phyloP scores from a whole-genome alignment of 30 jellyfish, hydroid and myxozoan genomes.

The Chironex yamaguchii region DNA sequence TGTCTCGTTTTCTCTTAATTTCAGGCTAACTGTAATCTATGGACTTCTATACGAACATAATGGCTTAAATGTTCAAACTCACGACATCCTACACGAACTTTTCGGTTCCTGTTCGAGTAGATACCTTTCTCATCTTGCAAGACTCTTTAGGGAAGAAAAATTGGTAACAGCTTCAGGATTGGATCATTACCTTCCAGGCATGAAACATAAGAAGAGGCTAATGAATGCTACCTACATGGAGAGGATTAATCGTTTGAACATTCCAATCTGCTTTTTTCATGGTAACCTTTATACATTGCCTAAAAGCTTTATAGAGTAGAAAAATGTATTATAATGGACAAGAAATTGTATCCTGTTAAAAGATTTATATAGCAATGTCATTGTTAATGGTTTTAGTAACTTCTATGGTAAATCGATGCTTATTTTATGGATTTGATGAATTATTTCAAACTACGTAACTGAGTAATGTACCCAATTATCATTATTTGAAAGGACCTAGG shows the following conservation, averaged over 20 bases:
- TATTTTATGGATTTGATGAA: too few species aligned
- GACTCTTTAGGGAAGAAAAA: constrained; percentile 38
- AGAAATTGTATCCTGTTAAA: too few species aligned
- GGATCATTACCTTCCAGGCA: constrained; percentile 67
- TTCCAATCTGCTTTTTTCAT: constrained; percentile 56
- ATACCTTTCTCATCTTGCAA: constrained; percentile 21
- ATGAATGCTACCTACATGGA: constrained; percentile 6
- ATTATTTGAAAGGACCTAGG: too few species aligned
- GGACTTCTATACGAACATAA: constrained; percentile 57
- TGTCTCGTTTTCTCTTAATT: too few species aligned
- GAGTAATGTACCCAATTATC: too few species aligned
- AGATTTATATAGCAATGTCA: too few species aligned
- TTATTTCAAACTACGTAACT: too few species aligned
- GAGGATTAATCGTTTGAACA: constrained; percentile 32
- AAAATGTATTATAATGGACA: too few species aligned
- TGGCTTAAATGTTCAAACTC: constrained; percentile 50
- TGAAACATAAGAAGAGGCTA: constrained; percentile 12
- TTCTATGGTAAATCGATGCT: too few species aligned
- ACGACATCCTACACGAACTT: constrained; percentile 66
- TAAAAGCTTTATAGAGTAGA: too few species aligned
- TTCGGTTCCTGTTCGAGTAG: constrained; percentile 49
- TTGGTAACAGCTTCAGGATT: constrained; percentile 27
- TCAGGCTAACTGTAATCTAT: constrained; percentile 54
- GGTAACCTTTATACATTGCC: constrained; percentile 35
- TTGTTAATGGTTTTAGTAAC: too few species aligned